Evolutionary conservation across 2,797 vertebrate species (phyloP).

Genomic region (Spondyliosoma cantharus): DNA sequence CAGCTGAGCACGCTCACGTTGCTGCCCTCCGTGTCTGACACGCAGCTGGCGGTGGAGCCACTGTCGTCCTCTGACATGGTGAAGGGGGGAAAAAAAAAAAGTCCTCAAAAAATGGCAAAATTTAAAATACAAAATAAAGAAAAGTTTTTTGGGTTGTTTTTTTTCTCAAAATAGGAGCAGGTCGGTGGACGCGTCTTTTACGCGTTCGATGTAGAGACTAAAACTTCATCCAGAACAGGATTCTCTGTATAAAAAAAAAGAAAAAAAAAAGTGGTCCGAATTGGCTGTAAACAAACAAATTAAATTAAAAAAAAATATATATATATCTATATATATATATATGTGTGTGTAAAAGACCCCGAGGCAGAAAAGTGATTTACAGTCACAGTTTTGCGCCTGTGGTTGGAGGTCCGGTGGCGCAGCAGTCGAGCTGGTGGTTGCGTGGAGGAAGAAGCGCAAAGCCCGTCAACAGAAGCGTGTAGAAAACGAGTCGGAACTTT

Average conservation of each 20-base stretch:
- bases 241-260: not conserved
- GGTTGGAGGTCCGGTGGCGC: constrained; percentile 56
- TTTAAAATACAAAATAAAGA: not conserved
- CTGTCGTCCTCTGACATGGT: constrained; percentile 92
- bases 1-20: constrained; percentile 94
- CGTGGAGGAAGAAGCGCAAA: constrained; percentile 27
- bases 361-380: not conserved
- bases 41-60: constrained; percentile 57
- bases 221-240: constrained; percentile 45
- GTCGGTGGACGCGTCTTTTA: constrained; percentile 56
- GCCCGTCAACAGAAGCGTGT: constrained; percentile 28
- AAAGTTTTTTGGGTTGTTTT: too few relatives aligned
- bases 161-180: constrained; percentile 18
- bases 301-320: not conserved
- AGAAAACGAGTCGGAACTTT: constrained; percentile 56
- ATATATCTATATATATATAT: too few relatives aligned
- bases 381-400: constrained; percentile 27
- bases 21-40: constrained; percentile 73
- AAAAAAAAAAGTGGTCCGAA: constrained; percentile 10
- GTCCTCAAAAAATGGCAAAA: constrained; percentile 22
- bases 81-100: constrained; percentile 14
- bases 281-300: constrained; percentile 16
- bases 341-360: too few relatives aligned
- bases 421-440: constrained; percentile 37
- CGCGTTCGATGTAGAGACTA: constrained; percentile 28